Percentiles rank a stretch among this genome's conserved stretches.
phyloP scores from a whole-genome alignment of 2,888 invertebrate species.

The Polydrusus cervinus region DNA sequence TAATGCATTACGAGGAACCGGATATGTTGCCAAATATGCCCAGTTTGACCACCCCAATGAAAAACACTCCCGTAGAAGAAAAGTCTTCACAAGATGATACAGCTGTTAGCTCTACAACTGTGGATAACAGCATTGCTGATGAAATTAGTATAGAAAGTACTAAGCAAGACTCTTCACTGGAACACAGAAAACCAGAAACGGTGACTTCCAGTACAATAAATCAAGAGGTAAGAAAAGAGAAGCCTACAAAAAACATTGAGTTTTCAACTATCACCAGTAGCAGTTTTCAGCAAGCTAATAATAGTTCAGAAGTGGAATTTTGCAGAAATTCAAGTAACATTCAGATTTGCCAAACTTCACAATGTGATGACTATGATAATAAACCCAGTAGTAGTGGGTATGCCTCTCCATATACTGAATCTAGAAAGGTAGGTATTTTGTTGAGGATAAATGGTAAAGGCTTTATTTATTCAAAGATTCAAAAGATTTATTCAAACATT shows the following conservation, averaged over 20 bases:
- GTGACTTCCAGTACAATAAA: conserved; percentile 31
- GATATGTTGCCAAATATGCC: conserved; percentile 37
- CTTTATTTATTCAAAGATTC: too few relatives aligned
- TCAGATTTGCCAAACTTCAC: conserved; percentile 52
- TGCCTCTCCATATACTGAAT: not conserved
- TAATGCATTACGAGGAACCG: not conserved
- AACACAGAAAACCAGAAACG: conserved; percentile 38
- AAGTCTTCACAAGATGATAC: not conserved
- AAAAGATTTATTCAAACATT: too few relatives aligned
- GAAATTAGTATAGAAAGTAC: not conserved
- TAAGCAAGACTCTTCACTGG: not conserved
- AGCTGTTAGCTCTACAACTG: conserved; percentile 8
- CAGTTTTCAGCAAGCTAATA: conserved; percentile 55
- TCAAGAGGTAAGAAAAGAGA: conserved; percentile 43
- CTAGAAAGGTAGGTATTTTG: conserved; percentile 53
- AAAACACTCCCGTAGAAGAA: conserved; percentile 5
- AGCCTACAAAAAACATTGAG: conserved; percentile 47
- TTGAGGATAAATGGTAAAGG: not conserved
- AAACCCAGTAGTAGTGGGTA: conserved; percentile 29
- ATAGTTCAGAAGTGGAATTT: conserved; percentile 55
- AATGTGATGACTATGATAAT: conserved; percentile 35
- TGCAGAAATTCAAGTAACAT: conserved; percentile 46
- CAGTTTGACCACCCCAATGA: conserved; percentile 36
- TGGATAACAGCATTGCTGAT: conserved; percentile 1
- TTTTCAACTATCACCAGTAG: conserved; percentile 57